Percentiles rank a stretch among this genome's conserved stretches.
Evolutionary conservation across 2,113 vertebrate species (phyloP).

Genomic region (Phasianus colchicus): DNA sequence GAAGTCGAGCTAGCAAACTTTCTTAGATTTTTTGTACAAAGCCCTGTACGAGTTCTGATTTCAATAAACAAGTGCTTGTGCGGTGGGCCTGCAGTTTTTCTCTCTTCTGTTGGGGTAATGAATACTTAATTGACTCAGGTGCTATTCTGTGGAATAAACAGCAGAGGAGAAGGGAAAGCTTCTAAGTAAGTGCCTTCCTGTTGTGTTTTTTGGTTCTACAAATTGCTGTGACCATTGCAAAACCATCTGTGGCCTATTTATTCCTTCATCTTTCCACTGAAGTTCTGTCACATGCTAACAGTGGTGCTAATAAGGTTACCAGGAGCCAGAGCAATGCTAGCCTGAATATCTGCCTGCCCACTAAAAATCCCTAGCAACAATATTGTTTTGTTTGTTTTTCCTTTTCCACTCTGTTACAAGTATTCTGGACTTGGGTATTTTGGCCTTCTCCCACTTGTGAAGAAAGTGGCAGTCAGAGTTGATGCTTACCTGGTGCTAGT

Average conservation of each 20-base stretch:
- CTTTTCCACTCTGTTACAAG: neutral
- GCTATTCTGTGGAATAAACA: neutral
- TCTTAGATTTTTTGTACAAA: conserved; percentile 66
- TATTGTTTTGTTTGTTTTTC: neutral
- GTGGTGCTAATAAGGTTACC: neutral
- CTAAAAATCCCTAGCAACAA: neutral
- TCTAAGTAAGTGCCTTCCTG: neutral
- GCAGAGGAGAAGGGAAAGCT: neutral
- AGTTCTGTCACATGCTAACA: neutral
- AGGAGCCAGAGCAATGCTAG: neutral
- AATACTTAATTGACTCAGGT: neutral
- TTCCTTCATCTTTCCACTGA: neutral
- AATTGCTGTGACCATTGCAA: neutral
- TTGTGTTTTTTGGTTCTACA: neutral
- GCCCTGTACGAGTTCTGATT: conserved; percentile 52
- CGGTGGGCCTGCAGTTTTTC: neutral
- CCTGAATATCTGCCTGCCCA: neutral
- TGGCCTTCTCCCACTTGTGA: neutral
- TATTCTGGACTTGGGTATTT: neutral
- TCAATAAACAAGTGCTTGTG: conserved; percentile 71
- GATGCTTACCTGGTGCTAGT: neutral
- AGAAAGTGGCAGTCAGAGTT: neutral
- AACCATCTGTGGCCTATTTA: neutral
- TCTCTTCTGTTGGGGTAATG: neutral
- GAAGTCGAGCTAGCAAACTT: conserved; percentile 31